A percentile compares a stretch with the other conserved stretches of the same genome.
Conservation (phyloP, 2,888 invertebrate species). For the Euproctis similis region DNA sequence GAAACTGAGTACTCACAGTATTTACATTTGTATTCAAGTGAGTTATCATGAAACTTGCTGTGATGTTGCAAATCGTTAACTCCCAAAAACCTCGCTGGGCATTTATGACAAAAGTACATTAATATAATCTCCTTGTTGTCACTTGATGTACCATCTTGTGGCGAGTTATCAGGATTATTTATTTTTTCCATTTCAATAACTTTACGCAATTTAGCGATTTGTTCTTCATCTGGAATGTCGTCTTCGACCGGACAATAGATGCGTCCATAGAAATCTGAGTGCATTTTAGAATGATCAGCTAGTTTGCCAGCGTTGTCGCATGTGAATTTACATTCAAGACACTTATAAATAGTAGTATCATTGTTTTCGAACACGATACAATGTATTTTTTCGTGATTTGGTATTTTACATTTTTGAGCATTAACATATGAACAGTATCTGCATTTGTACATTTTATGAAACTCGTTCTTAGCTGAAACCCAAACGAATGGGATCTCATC, state of each 20-base stretch:
- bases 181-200: slow-evolving; percentile 56
- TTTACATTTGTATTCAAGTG: slow-evolving; percentile 81
- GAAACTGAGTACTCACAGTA: slow-evolving; percentile 86
- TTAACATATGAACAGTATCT: slow-evolving; percentile 90
- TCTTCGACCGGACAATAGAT: slow-evolving; percentile 82
- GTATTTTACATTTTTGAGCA: slow-evolving; percentile 85
- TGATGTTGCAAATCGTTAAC: slow-evolving; percentile 85
- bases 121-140: slow-evolving; percentile 50
- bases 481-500: slow-evolving; percentile 84
- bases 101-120: slow-evolving; percentile 86
- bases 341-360: slow-evolving; percentile 76
- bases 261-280: slow-evolving; percentile 81
- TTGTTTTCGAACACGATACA: slow-evolving; percentile 63
- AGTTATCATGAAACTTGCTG: slow-evolving; percentile 79
- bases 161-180: slow-evolving; percentile 29
- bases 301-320: slow-evolving; percentile 83
- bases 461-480: slow-evolving; percentile 83
- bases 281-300: slow-evolving; percentile 84
- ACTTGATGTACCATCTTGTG: slow-evolving; percentile 32
- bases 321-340: slow-evolving; percentile 86
- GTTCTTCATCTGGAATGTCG: slow-evolving; percentile 80
- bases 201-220: slow-evolving; percentile 65
- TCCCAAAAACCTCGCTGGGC: slow-evolving; percentile 88
- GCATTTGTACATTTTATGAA: slow-evolving; percentile 90
- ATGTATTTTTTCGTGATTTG: slow-evolving; percentile 90